Conservation (phyloP, 2,113 vertebrate species). For the Mirounga angustirostris region DNA sequence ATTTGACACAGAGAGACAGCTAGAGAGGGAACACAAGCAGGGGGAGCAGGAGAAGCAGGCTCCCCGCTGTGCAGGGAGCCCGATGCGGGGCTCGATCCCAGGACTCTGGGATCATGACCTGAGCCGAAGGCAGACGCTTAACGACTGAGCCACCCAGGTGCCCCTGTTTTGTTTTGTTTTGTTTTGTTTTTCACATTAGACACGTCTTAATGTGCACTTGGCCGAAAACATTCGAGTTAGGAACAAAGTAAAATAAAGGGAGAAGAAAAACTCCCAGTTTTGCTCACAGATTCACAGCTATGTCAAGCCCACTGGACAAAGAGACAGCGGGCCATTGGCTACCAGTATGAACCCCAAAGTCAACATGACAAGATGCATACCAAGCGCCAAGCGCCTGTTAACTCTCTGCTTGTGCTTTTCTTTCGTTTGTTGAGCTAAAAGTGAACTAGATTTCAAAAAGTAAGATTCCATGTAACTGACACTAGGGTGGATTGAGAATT, state of each 20-base stretch:
- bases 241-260: neutral
- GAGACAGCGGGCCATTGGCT: neutral
- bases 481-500: neutral
- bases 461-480: neutral
- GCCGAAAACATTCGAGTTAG: conserved; percentile 40
- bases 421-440: conserved; percentile 6
- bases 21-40: too few relatives aligned
- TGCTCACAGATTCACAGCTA: neutral
- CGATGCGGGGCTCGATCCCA: too few relatives aligned
- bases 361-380: neutral
- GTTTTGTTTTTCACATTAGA: neutral
- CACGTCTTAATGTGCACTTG: neutral
- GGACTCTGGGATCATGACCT: too few relatives aligned
- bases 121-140: too few relatives aligned
- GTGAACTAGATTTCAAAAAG: conserved; percentile 36
- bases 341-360: neutral
- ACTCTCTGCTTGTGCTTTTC: neutral
- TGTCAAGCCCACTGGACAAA: neutral
- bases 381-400: neutral
- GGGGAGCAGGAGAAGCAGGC: too few relatives aligned
- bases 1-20: too few relatives aligned
- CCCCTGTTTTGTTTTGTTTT: too few relatives aligned
- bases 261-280: neutral
- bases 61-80: too few relatives aligned
- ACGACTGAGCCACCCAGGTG: too few relatives aligned